Conservation (phyloP, 2,113 vertebrate genomes). For the Dasyprocta punctata region DNA sequence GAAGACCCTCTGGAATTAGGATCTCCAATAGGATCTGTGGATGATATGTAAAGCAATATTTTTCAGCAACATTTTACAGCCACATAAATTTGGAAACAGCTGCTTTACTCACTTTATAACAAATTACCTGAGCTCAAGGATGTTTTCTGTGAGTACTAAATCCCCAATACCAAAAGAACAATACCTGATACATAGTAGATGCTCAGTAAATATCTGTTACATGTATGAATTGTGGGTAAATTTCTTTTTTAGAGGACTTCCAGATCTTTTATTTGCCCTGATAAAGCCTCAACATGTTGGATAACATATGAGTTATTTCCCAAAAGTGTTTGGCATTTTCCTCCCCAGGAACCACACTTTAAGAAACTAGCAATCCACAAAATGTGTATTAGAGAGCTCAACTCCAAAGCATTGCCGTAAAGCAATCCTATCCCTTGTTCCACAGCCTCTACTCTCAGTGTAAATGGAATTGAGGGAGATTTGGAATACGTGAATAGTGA, state of each 20-base stretch:
- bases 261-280: not conserved
- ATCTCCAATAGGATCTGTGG: not conserved
- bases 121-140: not conserved
- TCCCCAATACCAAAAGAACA: not conserved
- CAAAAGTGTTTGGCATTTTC: not conserved
- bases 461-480: not conserved
- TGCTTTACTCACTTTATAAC: not conserved
- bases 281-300: not conserved
- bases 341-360: not conserved
- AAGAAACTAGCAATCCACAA: not conserved
- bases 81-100: not conserved
- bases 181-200: not conserved
- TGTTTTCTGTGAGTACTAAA: not conserved
- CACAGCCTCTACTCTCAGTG: not conserved
- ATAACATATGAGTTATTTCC: not conserved
- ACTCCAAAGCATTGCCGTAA: not conserved
- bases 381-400: not conserved
- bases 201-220: not conserved
- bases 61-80: not conserved
- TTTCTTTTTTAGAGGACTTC: not conserved
- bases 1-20: not conserved
- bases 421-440: not conserved
- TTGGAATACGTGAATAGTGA: not conserved
- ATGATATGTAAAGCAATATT: not conserved
- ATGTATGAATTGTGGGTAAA: not conserved